phyloP scores from a whole-genome alignment of 2,113 vertebrate species.

The Mastomys coucha region DNA sequence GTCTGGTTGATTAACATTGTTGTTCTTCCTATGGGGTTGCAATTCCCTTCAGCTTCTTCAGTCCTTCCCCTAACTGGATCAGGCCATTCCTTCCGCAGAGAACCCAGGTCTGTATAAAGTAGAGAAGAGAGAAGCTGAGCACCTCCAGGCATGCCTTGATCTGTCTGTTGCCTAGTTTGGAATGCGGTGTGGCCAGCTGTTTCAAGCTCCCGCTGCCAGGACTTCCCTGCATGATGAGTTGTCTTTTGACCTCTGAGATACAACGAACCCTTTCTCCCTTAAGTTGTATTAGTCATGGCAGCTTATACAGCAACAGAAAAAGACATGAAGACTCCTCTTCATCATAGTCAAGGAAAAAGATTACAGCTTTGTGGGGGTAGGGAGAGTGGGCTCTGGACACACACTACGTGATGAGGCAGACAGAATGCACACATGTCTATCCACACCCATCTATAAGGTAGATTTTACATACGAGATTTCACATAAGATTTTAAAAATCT shows the following conservation, averaged over 20 bases:
- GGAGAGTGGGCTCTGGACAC: not conserved
- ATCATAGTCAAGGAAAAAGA: conserved; percentile 44
- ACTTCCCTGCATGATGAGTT: not conserved
- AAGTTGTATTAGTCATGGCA: not conserved
- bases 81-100: not conserved
- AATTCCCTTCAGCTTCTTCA: too few species aligned
- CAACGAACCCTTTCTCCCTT: not conserved
- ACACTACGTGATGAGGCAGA: conserved; percentile 3
- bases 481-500: not conserved
- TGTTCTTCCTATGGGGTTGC: too few species aligned
- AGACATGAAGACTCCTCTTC: not conserved
- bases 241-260: not conserved
- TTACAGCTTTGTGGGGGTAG: not conserved
- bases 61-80: too few species aligned
- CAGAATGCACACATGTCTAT: not conserved
- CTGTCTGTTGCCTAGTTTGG: not conserved
- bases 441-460: not conserved
- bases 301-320: not conserved
- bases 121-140: not conserved
- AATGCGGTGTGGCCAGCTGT: too few species aligned
- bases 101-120: not conserved
- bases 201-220: not conserved
- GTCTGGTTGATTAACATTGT: too few species aligned
- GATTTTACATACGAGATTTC: not conserved
- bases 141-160: too few species aligned